Evolutionary conservation across 2,888 invertebrate genomes (phyloP).

Genomic region (Phengaris arion): DNA sequence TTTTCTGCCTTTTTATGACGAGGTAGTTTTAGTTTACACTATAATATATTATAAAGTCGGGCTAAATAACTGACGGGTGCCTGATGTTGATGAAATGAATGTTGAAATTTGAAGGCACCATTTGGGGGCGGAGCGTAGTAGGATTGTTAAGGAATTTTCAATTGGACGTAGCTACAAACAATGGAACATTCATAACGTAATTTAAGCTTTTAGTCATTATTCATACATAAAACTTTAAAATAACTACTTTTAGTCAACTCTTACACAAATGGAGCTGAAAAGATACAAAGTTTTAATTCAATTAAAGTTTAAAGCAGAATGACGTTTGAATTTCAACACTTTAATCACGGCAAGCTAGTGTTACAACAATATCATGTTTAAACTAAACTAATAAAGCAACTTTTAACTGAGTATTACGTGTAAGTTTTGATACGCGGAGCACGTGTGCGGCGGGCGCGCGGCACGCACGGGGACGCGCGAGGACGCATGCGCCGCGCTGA

Average conservation of each 20-base stretch:
- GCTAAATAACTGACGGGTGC: too few relatives aligned
- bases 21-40: not conserved
- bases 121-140: not conserved
- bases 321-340: slow-evolving; percentile 34
- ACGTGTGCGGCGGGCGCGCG: slow-evolving; percentile 49
- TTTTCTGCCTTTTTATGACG: not conserved
- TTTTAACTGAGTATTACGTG: slow-evolving; percentile 42
- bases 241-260: not conserved
- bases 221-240: not conserved
- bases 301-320: slow-evolving; percentile 30
- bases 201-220: not conserved
- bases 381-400: slow-evolving; percentile 46
- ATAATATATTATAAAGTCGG: too few relatives aligned
- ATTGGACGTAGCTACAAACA: not conserved
- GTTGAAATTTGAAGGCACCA: not conserved
- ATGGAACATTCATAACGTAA: not conserved
- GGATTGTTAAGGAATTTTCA: not conserved
- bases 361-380: slow-evolving; percentile 39
- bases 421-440: slow-evolving; percentile 44
- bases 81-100: too few relatives aligned
- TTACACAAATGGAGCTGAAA: slow-evolving; percentile 20
- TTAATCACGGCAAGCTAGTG: slow-evolving; percentile 32
- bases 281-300: slow-evolving; percentile 25
- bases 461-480: slow-evolving; percentile 40
- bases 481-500: slow-evolving; percentile 39